Conservation (phyloP, 1,140 invertebrate genomes). For the Lasaia peninsularis region DNA sequence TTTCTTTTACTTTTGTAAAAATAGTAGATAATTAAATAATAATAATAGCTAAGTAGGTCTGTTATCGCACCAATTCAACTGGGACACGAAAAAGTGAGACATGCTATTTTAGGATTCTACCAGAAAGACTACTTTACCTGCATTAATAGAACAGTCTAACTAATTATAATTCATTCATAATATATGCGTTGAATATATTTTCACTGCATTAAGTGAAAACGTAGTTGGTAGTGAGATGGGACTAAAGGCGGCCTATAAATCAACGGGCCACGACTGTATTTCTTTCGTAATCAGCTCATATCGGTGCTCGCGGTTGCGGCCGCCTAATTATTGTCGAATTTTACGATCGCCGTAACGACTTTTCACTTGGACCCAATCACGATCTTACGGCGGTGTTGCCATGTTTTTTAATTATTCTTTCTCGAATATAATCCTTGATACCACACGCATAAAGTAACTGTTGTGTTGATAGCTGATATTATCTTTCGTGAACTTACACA, state of each 20-base stretch:
- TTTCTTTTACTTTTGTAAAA: no score
- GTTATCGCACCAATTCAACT: no score
- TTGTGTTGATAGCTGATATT: constrained; percentile 25
- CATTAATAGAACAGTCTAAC: no score
- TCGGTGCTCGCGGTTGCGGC: constrained; percentile 65
- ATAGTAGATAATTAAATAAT: no score
- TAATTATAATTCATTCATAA: no score
- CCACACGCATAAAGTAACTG: constrained; percentile 21
- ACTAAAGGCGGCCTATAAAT: constrained; percentile 62
- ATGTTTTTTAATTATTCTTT: constrained; percentile 49
- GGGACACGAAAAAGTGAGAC: no score
- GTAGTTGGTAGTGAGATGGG: constrained; percentile 33
- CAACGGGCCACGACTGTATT: constrained; percentile 69
- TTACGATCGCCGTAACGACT: constrained; percentile 72
- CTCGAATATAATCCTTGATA: constrained; percentile 26
- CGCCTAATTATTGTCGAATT: constrained; percentile 75
- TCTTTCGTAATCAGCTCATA: constrained; percentile 75
- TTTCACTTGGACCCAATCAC: constrained; percentile 73
- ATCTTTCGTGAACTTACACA: constrained; percentile 14
- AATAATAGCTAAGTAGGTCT: no score
- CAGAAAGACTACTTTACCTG: no score
- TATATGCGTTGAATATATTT: neutral
- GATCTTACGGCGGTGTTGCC: constrained; percentile 64
- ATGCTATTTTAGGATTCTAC: no score
- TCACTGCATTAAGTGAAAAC: neutral